Conservation (phyloP, 2,797 vertebrate species). For the Erpetoichthys calabaricus region DNA sequence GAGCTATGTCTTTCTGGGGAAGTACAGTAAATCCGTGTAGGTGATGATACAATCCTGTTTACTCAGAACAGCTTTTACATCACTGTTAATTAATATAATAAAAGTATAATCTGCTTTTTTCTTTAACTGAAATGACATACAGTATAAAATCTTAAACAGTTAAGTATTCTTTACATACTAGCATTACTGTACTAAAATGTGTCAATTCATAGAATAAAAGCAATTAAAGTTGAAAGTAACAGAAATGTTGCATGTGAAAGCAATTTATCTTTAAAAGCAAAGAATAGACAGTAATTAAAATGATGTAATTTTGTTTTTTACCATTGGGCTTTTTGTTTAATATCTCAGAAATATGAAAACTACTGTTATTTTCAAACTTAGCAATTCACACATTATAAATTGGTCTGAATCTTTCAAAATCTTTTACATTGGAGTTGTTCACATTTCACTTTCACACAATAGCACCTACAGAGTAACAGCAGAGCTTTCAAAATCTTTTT, state of each 20-base stretch:
- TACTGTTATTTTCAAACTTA: neutral
- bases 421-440: conserved; percentile 6
- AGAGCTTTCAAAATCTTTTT: conserved; percentile 31
- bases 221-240: too few relatives aligned
- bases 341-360: neutral
- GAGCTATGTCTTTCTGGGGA: conserved; percentile 4
- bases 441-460: neutral
- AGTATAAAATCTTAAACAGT: too few relatives aligned
- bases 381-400: neutral
- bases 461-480: conserved; percentile 32
- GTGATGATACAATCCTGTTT: conserved; percentile 13
- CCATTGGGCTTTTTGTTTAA: neutral
- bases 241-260: too few relatives aligned
- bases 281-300: too few relatives aligned
- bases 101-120: neutral
- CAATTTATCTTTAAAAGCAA: too few relatives aligned
- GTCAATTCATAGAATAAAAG: too few relatives aligned
- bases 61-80: neutral
- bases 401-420: conserved; percentile 3
- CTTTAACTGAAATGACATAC: neutral
- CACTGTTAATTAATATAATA: neutral
- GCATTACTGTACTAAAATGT: too few relatives aligned
- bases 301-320: neutral
- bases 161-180: too few relatives aligned
- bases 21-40: conserved; percentile 25